These are phyloP conservation scores for Timema podura DNA, from an alignment of 2,888 invertebrate species.

Conservation along the genomic window DNA sequence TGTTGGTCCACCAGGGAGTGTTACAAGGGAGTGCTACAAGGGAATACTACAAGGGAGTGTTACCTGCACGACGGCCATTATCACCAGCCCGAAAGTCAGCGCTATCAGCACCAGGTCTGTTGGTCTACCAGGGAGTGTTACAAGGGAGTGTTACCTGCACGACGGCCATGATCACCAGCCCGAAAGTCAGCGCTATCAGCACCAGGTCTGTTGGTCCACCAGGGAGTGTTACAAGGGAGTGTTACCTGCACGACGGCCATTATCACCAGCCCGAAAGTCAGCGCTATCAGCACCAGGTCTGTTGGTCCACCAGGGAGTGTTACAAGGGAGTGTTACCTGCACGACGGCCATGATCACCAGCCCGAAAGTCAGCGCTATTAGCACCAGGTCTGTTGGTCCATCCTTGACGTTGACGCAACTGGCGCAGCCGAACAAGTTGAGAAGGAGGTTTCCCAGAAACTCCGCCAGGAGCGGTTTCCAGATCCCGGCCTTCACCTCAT, in stretches of 20 bases:
- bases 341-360: constrained; percentile 78
- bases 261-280: constrained; percentile 83
- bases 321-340: constrained; percentile 63
- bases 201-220: no score
- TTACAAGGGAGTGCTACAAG: no score
- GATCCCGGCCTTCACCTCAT: constrained; percentile 49
- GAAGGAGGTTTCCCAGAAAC: constrained; percentile 77
- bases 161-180: constrained; percentile 76
- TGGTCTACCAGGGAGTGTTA: no score
- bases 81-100: constrained; percentile 79
- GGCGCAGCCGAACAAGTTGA: constrained; percentile 89
- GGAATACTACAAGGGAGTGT: no score
- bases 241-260: constrained; percentile 77
- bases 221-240: no score
- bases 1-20: no score
- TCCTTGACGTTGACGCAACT: constrained; percentile 59
- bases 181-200: constrained; percentile 79
- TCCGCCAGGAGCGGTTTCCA: constrained; percentile 83
- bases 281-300: constrained; percentile 67
- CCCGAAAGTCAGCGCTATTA: constrained; percentile 81
- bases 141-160: no score
- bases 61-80: constrained; percentile 77
- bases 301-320: no score
- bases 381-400: constrained; percentile 51
- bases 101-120: constrained; percentile 69